Base-by-base conservation (phyloP, 2,113 vertebrate species). In the Stercorarius parasiticus region DNA sequence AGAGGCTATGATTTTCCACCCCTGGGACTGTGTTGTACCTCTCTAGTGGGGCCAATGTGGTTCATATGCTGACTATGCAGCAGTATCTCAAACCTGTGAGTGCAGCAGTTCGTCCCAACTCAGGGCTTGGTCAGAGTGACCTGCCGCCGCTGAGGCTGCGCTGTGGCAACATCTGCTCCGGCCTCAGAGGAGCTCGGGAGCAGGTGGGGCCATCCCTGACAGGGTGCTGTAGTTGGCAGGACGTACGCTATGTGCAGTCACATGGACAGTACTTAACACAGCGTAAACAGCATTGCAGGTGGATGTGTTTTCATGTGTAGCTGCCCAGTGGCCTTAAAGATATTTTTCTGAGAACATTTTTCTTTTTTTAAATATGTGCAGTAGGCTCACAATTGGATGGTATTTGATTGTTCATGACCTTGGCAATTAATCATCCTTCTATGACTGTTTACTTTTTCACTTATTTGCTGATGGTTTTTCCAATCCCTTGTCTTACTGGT, bases 191-290 rank as follows among this genome's bases (percentile, higher is more conserved):
- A 71, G 76, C 55, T 34, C 3, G 5, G 34, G 66, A 62, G 47
- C 62, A 25, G 64, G 17, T 20, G 26, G 26, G 8, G 20, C 61
- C 4, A 14, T 50, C 58, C 29, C 38, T 40, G 38, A 2, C 4
- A 43, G n/a, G 25, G 43, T 30, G 70, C 74, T 82, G 56, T 6
- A 1, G 0, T 1, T n/a, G 74, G 55, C 42, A 67, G 70, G 34
- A 72, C 3, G 1, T 21, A 6, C 0, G 0, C 15, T 26, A 2
- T 1, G 15, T 36, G n/a, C 53, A 55, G 0, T 36, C n/a, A 45
- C 27, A 2, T 0, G 6, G 26, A 10, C 32, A 19, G 52, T 10
- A 15, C 26, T n/a, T 38, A 52, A 20, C 3, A 0, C 36, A 21
- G 53, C 0, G 0, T 43, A 18, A 83, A 21, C 40, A 36, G 26